These are phyloP conservation scores for Toxotes jaculatrix DNA, from an alignment of 2,113 vertebrate genomes.

Conservation along the genomic window DNA sequence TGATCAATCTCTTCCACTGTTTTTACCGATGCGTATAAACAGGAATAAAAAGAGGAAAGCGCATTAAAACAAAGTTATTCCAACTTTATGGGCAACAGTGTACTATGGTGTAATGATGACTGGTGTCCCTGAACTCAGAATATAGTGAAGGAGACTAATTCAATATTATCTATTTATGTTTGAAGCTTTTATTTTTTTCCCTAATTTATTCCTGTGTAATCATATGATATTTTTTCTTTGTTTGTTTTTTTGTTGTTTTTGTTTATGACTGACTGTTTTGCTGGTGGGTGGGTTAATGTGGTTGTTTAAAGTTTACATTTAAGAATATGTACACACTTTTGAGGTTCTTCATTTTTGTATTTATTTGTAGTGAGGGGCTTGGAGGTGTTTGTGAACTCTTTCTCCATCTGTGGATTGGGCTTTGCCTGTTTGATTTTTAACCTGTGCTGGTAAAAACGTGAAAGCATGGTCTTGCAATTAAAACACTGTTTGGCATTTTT, in stretches of 20 bases:
- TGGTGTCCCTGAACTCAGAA: too few relatives aligned
- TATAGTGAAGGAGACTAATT: too few relatives aligned
- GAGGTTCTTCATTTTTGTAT: neutral
- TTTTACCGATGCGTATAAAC: too few relatives aligned
- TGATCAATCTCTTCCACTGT: too few relatives aligned
- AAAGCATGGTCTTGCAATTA: neutral
- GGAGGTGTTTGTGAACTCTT: neutral
- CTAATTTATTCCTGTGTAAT: neutral
- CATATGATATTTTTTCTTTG: too few relatives aligned
- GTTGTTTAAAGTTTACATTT: neutral
- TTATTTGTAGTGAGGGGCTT: too few relatives aligned
- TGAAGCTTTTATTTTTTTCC: neutral
- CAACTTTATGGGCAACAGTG: too few relatives aligned
- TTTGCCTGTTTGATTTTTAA: neutral
- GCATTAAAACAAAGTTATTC: too few relatives aligned
- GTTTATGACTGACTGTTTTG: too few relatives aligned
- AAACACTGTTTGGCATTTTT: conserved; percentile 19
- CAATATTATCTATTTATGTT: neutral
- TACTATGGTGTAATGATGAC: too few relatives aligned
- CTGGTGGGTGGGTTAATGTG: neutral
- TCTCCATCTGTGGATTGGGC: neutral
- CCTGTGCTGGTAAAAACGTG: conserved; percentile 8
- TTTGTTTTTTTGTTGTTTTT: neutral
- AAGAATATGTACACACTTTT: neutral
- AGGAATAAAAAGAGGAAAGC: too few relatives aligned